These are phyloP conservation scores for Thaleichthys pacificus DNA, from an alignment of 2,797 vertebrate species.

Conservation along the genomic window DNA sequence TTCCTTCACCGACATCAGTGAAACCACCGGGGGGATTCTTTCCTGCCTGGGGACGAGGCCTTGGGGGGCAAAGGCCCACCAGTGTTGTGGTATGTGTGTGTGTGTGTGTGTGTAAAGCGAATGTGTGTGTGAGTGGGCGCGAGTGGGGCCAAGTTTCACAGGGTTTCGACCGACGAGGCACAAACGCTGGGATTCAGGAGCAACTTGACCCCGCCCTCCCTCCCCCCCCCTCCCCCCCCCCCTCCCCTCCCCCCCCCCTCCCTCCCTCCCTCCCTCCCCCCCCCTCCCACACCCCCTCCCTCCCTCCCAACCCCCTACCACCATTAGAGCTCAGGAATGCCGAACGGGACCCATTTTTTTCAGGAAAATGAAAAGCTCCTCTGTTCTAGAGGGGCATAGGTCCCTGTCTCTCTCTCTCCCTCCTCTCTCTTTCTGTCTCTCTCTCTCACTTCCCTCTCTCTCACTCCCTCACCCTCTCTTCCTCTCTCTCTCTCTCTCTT, in stretches of 20 bases:
- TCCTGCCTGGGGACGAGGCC: conserved; percentile 80
- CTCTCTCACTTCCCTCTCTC: conserved; percentile 15
- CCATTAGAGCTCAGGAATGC: conserved; percentile 80
- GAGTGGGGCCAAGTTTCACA: conserved; percentile 74
- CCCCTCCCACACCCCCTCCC: not conserved
- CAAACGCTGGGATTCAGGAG: conserved; percentile 83
- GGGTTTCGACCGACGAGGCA: conserved; percentile 72
- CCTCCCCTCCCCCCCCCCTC: not conserved
- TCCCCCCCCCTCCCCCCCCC: conserved; percentile 59
- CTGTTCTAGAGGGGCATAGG: conserved; percentile 73
- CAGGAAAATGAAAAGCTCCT: conserved; percentile 86
- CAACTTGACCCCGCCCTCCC: conserved; percentile 69
- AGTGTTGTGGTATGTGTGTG: conserved; percentile 17
- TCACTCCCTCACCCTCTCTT: conserved; percentile 19
- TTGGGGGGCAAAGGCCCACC: conserved; percentile 41
- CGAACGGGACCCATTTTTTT: conserved; percentile 58
- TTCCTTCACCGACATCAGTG: conserved; percentile 81
- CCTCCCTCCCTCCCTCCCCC: conserved; percentile 34
- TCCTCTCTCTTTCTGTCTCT: not conserved
- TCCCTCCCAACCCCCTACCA: not conserved
- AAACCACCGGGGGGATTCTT: conserved; percentile 85
- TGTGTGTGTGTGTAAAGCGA: too few relatives aligned
- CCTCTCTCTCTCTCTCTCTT: conserved; percentile 34
- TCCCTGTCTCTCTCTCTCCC: conserved; percentile 46
- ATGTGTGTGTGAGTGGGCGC: conserved; percentile 22